Evolutionary conservation across 64 coral and sea anemone genomes (phyloP), one percentile per base, ranked within the genome.

Genomic region (Actinia equina): DNA sequence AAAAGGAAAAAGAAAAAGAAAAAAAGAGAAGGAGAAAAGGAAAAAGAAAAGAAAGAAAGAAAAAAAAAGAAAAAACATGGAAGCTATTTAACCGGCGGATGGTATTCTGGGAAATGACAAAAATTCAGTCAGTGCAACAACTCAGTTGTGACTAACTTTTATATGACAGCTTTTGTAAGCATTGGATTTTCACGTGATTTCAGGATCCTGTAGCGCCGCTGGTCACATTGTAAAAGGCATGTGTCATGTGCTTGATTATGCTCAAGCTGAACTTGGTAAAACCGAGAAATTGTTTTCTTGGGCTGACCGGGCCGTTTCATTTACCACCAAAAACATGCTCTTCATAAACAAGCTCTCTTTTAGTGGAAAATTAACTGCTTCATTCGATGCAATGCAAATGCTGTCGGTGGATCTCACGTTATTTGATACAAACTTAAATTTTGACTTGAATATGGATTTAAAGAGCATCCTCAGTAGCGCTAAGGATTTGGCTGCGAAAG

Each of bases 391-490:
- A 20, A 85, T 59, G 10, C 80, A 91, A 25, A 52, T 30, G 62
- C 67, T 91, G 4, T 91, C 89, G n/a, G 93, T 89, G 13, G 86
- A 95, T 71, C 43, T 95, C 11, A 95, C 82, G 37, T 83, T 91
- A 26, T 95, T 95, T 76, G 89, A 87, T 3, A 71, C 86, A 57
- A 64, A 82, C 41, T 79, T 86, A 22, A 69, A 95, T 27, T 95
- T 95, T 23, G 89, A 87, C 13, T 91, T 95, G 56, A 89, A 95
- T 19, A 88, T 95, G 41, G 91, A 95, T 77, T 82, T 95, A 6
- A 86, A 87, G 26, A 85, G 91, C 7, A 61, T 91, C 17, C 19
- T 95, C 1, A 88, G 91, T 6, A 95, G 91, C 60, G 93, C 89
- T 1, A 83, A 91, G 53, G 85, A 91, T 43, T 59, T 95, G 0